Base-by-base conservation (phyloP, 1,140 invertebrate species). In the Agrilus planipennis region DNA sequence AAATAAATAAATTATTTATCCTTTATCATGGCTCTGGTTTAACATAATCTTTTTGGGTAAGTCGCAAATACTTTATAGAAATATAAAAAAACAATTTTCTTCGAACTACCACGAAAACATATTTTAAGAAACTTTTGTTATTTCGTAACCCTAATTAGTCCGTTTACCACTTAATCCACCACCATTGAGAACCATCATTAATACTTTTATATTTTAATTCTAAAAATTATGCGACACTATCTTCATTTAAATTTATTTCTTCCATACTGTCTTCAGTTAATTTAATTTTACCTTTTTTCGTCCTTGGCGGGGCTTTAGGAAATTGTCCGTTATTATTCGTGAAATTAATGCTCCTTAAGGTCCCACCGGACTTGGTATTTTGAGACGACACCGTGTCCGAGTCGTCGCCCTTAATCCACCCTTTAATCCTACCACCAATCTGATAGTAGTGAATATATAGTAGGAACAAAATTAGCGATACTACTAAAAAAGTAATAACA, bases 361-460 rank as follows among this genome's bases (percentile, higher is more conserved):
- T 22, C 17, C 28, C 28, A n/a, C 22, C 16, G 4, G 25, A 22
- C 19, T 38, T 38, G 4, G 3, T 16, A 12, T 27, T 16, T 9
- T 27, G 11, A 16, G n/a, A 14, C 9, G 4, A 22, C 5, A n/a
- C 14, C 16, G 14, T 3, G 9, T 14, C 2, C 16, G 36, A 1
- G 10, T 27, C 14, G 23, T 6, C 6, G 23, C 42, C 29, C 31
- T 57, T 56, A 23, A 62, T 34, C 58, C 58, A 61, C 16, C 35
- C 34, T 30, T 57, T 55, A 16, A 63, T 20, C 27, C 47, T 47
- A 16, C 40, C 52, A 55, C 61, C 61, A 57, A 60, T 46, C 39
- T 53, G 56, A 49, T 63, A 63, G 31, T 54, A 63, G 41, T 61
- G 58, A 55, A 55, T 54, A 42, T 59, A 63, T 29, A 63, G 45